Evolutionary conservation across 2,888 invertebrate species (phyloP).

Genomic region (Bombyx huttoni): DNA sequence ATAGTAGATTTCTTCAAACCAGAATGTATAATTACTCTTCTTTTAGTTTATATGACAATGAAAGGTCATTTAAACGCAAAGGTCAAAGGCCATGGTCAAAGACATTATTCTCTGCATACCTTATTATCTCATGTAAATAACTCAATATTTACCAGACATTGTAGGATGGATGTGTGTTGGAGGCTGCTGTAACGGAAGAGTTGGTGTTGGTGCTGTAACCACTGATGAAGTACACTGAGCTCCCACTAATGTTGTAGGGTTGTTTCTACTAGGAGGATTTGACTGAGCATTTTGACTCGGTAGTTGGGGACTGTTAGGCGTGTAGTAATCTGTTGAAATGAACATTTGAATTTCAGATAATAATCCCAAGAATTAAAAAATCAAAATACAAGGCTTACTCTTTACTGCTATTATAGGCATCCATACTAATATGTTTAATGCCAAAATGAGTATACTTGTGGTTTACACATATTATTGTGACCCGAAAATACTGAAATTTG

Average conservation of each 20-base stretch:
- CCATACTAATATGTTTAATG: too few species aligned
- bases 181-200: slow-evolving; percentile 40
- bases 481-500: too few species aligned
- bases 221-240: slow-evolving; percentile 38
- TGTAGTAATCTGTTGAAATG: slow-evolving; percentile 37
- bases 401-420: too few species aligned
- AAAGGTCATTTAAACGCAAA: too few species aligned
- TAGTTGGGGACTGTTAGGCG: slow-evolving; percentile 49
- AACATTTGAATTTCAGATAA: not conserved
- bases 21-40: too few species aligned
- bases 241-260: slow-evolving; percentile 34
- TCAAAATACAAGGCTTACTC: not conserved
- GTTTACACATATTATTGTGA: too few species aligned
- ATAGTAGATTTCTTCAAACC: too few species aligned
- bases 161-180: slow-evolving; percentile 47
- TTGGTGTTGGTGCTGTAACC: slow-evolving; percentile 36
- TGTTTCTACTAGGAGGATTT: slow-evolving; percentile 31
- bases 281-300: slow-evolving; percentile 47
- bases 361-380: not conserved
- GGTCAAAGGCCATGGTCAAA: too few species aligned
- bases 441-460: too few species aligned
- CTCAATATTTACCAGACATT: slow-evolving; percentile 35
- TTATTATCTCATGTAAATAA: too few species aligned
- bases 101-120: too few species aligned
- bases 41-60: too few species aligned